Percentiles rank a stretch among this genome's conserved stretches.
These are phyloP conservation scores for Phyllostomus discolor DNA, from an alignment of 2,113 vertebrate genomes.

Conservation along the genomic window DNA sequence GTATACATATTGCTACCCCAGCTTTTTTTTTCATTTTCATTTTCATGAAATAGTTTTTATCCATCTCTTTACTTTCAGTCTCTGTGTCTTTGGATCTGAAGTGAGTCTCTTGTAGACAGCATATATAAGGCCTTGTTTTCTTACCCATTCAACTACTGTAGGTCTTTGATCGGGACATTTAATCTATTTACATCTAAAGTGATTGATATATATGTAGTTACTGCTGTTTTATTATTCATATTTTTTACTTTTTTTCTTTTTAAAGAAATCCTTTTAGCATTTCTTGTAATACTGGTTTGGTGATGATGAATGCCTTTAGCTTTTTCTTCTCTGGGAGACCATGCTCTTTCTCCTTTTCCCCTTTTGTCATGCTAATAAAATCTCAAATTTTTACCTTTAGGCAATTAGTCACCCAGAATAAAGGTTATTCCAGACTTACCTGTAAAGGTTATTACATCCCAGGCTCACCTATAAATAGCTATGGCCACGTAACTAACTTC, in stretches of 20 bases:
- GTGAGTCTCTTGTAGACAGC: background rate
- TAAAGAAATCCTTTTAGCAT: background rate
- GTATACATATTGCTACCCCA: background rate
- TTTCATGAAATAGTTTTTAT: background rate
- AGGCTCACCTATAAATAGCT: background rate
- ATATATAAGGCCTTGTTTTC: background rate
- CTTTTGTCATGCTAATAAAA: background rate
- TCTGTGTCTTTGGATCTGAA: background rate
- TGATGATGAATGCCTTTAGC: background rate
- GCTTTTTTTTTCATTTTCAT: background rate
- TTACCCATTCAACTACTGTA: background rate
- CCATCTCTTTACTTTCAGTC: background rate
- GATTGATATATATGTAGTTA: background rate
- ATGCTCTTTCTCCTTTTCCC: background rate
- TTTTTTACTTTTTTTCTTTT: background rate
- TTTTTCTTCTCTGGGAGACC: background rate
- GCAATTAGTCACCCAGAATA: background rate
- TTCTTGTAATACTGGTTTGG: background rate
- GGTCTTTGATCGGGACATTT: background rate
- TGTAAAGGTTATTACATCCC: no score
- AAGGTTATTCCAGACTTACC: background rate
- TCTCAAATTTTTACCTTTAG: background rate
- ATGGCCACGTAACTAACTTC: background rate
- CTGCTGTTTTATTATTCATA: background rate
- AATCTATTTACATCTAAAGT: background rate